Percentiles rank a stretch among this genome's conserved stretches.
Evolutionary conservation across 2,888 invertebrate genomes (phyloP).

Genomic region (Drosophila melanosoma): DNA sequence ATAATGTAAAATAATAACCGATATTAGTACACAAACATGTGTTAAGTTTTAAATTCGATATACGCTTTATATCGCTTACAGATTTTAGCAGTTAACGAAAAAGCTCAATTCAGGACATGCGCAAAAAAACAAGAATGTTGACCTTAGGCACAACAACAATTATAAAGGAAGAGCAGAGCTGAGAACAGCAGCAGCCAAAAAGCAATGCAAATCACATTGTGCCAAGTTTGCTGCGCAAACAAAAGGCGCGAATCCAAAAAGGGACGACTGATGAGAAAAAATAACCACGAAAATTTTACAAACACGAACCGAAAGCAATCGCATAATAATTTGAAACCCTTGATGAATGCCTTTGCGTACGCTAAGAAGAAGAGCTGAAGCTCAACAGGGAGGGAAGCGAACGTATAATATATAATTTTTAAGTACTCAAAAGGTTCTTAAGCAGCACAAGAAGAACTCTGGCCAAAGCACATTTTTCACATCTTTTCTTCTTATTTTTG

Average conservation of each 20-base stretch:
- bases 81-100: not conserved
- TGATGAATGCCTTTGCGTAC: conserved; percentile 67
- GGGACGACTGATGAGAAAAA: conserved; percentile 21
- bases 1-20: not conserved
- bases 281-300: conserved; percentile 17
- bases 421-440: conserved; percentile 58
- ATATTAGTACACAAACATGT: not conserved
- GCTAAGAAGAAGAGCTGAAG: conserved; percentile 7
- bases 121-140: conserved; percentile 45
- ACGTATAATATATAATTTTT: conserved; percentile 72
- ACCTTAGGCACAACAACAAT: conserved; percentile 55
- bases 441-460: conserved; percentile 41
- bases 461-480: conserved; percentile 38
- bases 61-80: not conserved
- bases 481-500: conserved; percentile 4
- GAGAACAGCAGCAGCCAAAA: conserved; percentile 12
- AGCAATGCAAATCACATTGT: conserved; percentile 64
- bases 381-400: conserved; percentile 32
- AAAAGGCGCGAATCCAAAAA: conserved; percentile 55
- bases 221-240: conserved; percentile 46
- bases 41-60: conserved; percentile 3
- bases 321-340: conserved; percentile 61
- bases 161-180: conserved; percentile 5
- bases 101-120: conserved; percentile 63
- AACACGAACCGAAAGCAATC: conserved; percentile 26